A percentile compares a stretch with the other conserved stretches of the same genome.
phyloP scores from a whole-genome alignment of 2,888 invertebrate species.

The Dorcus parallelipipedus region DNA sequence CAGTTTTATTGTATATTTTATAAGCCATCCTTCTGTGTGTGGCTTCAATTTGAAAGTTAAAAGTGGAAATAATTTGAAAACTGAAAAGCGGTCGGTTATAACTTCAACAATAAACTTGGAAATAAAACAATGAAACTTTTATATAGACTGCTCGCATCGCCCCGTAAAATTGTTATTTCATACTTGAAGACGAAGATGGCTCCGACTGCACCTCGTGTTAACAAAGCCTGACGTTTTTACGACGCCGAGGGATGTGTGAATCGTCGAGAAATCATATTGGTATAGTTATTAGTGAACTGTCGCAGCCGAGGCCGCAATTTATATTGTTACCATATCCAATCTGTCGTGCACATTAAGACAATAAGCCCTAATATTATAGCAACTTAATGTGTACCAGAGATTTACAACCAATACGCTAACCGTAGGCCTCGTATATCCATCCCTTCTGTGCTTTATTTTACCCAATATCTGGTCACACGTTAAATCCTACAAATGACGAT shows the following conservation, averaged over 20 bases:
- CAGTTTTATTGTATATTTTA: too few species aligned
- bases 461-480: slow-evolving; percentile 11
- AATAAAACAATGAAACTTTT: slow-evolving; percentile 29
- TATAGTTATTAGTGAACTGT: slow-evolving; percentile 25
- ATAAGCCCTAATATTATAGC: slow-evolving; percentile 40
- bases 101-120: slow-evolving; percentile 18
- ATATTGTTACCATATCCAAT: slow-evolving; percentile 43
- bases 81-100: slow-evolving; percentile 1
- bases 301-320: slow-evolving; percentile 31
- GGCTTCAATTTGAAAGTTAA: slow-evolving; percentile 1
- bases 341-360: slow-evolving; percentile 44
- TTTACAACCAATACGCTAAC: slow-evolving; percentile 26
- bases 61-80: not conserved
- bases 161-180: slow-evolving; percentile 26
- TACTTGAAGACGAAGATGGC: slow-evolving; percentile 17
- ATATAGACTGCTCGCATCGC: slow-evolving; percentile 23
- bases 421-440: not conserved
- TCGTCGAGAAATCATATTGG: slow-evolving; percentile 26
- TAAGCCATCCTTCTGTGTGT: too few species aligned
- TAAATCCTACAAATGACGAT: slow-evolving; percentile 1
- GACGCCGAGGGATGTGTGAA: slow-evolving; percentile 29
- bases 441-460: slow-evolving; percentile 10
- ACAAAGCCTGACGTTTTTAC: slow-evolving; percentile 27
- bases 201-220: slow-evolving; percentile 12
- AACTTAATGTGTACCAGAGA: slow-evolving; percentile 35